Base-by-base conservation (phyloP, 2,113 vertebrate genomes). In the Cyprinodon variegatus region DNA sequence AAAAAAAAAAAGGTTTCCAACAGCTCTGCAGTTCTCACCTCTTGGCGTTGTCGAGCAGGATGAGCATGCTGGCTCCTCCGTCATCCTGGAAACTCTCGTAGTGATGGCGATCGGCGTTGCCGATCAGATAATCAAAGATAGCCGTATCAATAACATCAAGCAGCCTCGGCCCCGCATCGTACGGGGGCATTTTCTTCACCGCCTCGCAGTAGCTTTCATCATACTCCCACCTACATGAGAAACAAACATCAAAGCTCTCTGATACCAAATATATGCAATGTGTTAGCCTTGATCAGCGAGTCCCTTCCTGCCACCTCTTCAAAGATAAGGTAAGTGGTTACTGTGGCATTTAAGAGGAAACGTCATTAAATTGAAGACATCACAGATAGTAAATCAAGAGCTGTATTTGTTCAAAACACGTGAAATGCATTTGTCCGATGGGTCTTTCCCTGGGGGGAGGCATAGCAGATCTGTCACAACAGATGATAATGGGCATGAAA, bases 1-100 rank as follows among this genome's bases (percentile, higher is more conserved):
- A 45, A 45, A 45, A 45, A 11, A 11, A 11, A 45, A 11, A 11
- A 2, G 43, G 43, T 45, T 45, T 45, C 9, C 43, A 45, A 45
- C 43, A 29, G 29, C 29, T 29, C 1, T 29, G 1, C 29, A 29
- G 29, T 1, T 4, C 60, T 37, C 70, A 97, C 98, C 98, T 99
- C 89, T 99, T 99, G 67, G 98, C 98, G 60, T 99, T 99, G 80
- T 99, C 98, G 11, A 99, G 93, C 48, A 99, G 95, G 84, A 99
- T 99, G 76, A 99, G 96, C 98, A 99, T 99, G 76, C 98, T 99
- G 75, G 96, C 97, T 0, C 98, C 98, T 15, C 98, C 97, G 0
- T 99, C 98, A 0, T 99, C 98, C 88, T 99, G 98, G 91, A 99
- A 99, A 65, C 98, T 99, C 93, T 99, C 98, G 1, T 99, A 99